A percentile compares a stretch with the other conserved stretches of the same genome.
phyloP scores from a whole-genome alignment of 2,888 invertebrate genomes.

The Eumerus sabulonum region DNA sequence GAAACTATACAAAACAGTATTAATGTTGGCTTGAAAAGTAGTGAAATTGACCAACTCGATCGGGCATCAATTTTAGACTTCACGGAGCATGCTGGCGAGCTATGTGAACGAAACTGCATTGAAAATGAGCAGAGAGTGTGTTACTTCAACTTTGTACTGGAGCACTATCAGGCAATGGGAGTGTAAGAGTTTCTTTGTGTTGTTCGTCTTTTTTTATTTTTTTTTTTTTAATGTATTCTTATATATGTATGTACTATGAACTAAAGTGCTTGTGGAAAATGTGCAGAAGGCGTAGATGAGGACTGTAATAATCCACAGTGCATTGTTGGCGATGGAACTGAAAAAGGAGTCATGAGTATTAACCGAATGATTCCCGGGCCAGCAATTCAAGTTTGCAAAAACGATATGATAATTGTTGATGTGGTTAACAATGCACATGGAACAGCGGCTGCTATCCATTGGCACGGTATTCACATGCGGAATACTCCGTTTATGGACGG shows the following conservation, averaged over 20 bases:
- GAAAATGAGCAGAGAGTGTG: conserved; percentile 74
- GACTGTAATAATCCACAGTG: conserved; percentile 80
- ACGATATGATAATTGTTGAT: conserved; percentile 89
- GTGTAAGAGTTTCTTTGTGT: conserved; percentile 74
- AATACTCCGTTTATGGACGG: conserved; percentile 91
- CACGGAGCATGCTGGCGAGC: conserved; percentile 64
- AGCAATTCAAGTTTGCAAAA: conserved; percentile 85
- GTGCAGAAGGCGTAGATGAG: conserved; percentile 74
- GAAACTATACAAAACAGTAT: no score
- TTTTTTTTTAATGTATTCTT: background rate
- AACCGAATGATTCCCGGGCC: conserved; percentile 80
- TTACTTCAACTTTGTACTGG: conserved; percentile 78
- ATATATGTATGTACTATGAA: no score
- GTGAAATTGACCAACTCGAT: background rate
- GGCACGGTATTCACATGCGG: conserved; percentile 91
- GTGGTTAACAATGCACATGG: conserved; percentile 87
- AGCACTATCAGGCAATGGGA: conserved; percentile 79
- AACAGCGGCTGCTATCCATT: conserved; percentile 90
- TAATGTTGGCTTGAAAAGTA: no score
- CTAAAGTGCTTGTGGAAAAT: conserved; percentile 79
- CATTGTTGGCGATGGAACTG: conserved; percentile 79
- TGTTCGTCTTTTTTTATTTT: conserved; percentile 4
- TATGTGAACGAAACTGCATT: conserved; percentile 74
- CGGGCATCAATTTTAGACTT: conserved; percentile 50
- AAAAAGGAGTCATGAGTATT: conserved; percentile 78